A percentile compares a stretch with the other conserved stretches of the same genome.
These are phyloP conservation scores for Esox niger DNA, from an alignment of 2,113 vertebrate genomes.

Conservation along the genomic window DNA sequence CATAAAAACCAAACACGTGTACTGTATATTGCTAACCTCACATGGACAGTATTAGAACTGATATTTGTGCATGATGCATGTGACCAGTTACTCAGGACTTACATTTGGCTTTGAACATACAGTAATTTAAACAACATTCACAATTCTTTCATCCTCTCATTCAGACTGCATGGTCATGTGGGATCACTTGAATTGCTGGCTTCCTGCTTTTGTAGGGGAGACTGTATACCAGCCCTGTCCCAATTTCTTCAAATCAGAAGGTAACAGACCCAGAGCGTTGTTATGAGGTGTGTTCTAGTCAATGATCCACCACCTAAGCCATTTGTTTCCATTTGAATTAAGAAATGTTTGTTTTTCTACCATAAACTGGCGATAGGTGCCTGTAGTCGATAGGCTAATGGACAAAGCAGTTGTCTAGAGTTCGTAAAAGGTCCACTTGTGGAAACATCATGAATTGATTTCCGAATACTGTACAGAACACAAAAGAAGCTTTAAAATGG, in stretches of 20 bases:
- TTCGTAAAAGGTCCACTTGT: constrained; percentile 3
- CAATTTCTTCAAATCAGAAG: constrained; percentile 75
- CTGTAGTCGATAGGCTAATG: not conserved
- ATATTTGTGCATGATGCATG: no score
- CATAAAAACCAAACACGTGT: no score
- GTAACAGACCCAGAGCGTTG: constrained; percentile 22
- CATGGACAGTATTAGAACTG: no score
- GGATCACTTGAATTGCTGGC: constrained; percentile 92
- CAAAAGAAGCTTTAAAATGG: no score
- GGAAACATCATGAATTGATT: not conserved
- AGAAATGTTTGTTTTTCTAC: constrained; percentile 2
- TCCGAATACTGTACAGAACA: no score
- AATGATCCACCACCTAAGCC: constrained; percentile 37
- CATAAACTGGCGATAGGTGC: constrained; percentile 26
- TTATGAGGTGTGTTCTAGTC: constrained; percentile 18
- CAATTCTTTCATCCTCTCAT: no score
- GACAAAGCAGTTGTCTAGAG: constrained; percentile 14
- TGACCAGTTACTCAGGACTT: no score
- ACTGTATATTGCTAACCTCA: no score
- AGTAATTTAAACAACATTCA: no score
- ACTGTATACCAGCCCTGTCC: constrained; percentile 80
- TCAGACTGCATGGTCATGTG: constrained; percentile 80
- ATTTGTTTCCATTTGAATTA: constrained; percentile 31
- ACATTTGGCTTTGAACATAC: no score
- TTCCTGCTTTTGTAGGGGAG: constrained; percentile 71